Conservation (phyloP, 2,797 vertebrate species). For the Sparus aurata region DNA sequence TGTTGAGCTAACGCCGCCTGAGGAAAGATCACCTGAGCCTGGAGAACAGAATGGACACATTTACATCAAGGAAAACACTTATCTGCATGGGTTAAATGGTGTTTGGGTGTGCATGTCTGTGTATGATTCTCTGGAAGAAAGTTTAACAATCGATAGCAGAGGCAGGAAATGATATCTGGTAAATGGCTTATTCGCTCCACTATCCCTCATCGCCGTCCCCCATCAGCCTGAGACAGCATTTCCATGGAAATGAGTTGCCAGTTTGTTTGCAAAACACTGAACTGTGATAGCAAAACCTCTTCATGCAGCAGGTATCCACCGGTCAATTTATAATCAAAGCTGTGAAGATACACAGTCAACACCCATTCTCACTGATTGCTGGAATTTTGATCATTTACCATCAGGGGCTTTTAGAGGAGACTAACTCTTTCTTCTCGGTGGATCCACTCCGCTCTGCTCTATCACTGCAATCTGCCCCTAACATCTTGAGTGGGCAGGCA, state of each 20-base stretch:
- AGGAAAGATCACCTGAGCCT: constrained; percentile 17
- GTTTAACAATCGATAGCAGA: constrained; percentile 24
- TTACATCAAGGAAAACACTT: not conserved
- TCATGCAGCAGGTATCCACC: constrained; percentile 33
- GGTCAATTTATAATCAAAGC: constrained; percentile 41
- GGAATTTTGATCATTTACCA: constrained; percentile 7
- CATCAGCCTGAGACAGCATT: constrained; percentile 21
- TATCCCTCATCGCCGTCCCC: constrained; percentile 12
- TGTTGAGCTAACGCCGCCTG: constrained; percentile 24
- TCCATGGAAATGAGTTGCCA: constrained; percentile 43
- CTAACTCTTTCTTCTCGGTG: constrained; percentile 29
- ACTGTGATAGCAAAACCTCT: constrained; percentile 36
- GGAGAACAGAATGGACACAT: constrained; percentile 12
- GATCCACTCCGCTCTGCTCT: constrained; percentile 27
- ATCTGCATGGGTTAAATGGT: not conserved
- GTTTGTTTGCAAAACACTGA: constrained; percentile 56
- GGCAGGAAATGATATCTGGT: constrained; percentile 22
- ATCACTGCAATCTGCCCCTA: constrained; percentile 63
- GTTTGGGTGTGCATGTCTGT: constrained; percentile 4
- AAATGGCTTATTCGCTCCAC: constrained; percentile 31
- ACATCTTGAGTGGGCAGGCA: constrained; percentile 71
- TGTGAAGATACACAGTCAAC: constrained; percentile 31
- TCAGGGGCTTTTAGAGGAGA: constrained; percentile 25
- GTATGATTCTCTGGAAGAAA: constrained; percentile 17
- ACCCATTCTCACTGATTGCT: constrained; percentile 28